Base-by-base conservation (phyloP, 2,797 vertebrate species). In the Helostoma temminkii region DNA sequence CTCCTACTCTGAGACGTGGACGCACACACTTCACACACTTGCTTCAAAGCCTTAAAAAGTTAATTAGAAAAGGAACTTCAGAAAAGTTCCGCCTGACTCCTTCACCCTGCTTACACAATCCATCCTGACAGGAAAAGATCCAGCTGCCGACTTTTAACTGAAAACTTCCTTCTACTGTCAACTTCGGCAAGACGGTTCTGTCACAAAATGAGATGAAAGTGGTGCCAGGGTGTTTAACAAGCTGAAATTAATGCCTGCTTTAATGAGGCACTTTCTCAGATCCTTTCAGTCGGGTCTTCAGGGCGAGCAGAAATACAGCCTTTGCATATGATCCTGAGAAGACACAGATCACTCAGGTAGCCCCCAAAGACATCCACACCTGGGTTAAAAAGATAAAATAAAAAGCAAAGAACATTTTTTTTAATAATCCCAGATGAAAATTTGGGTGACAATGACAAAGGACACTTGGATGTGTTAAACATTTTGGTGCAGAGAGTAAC, bases 141-240 rank as follows among this genome's bases (percentile, higher is more conserved):
- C 57, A 52, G 55, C 58, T 46, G 42, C 71, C 1, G 49, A 74
- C 66, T 83, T 78, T 41, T 41, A 76, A 80, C 65, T 49, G 58
- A 78, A 79, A 81, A 72, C 74, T 63, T 80, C 57, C 19, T 63
- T 76, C 68, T 55, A 59, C 69, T 66, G 77, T 83, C 71, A 60
- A 72, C 74, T 75, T 71, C 76, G 66, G 81, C 70, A 42, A 73
- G 75, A 80, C 32, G 56, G 54, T 54, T 60, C 81, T 37, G 71
- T 82, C 72, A 43, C 58, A 22, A 24, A 68, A 60, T 5, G 49
- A 89, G 78, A 87, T 82, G 78, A 88, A 89, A 88, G 84, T 64
- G 11, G 9, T 10, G 18, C 25, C 24, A 26, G 21, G 14, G 60
- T 65, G 70, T 85, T 81, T 78, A 83, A 81, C 61, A 54, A 81